Evolutionary conservation across 2,797 vertebrate genomes (phyloP).

Genomic region (Cryptoblepharus egeriae): DNA sequence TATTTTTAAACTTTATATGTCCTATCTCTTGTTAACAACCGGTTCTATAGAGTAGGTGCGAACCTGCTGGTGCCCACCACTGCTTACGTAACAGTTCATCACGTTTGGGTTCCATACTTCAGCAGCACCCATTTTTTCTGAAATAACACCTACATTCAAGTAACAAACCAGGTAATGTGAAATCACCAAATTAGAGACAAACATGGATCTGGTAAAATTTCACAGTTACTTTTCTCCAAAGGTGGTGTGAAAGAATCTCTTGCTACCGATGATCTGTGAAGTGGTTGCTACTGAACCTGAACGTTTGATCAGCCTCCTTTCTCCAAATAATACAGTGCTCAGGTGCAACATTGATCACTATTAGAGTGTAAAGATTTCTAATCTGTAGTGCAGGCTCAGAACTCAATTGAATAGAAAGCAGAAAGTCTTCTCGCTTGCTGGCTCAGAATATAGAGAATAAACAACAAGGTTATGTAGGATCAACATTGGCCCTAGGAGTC

Average conservation of each 20-base stretch:
- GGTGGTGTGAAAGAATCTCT: not conserved
- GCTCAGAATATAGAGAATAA: not conserved
- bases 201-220: not conserved
- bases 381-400: not conserved
- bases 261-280: too few relatives aligned
- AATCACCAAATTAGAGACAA: not conserved
- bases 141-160: not conserved
- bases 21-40: too few relatives aligned
- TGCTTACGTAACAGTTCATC: too few relatives aligned
- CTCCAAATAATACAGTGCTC: not conserved
- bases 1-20: too few relatives aligned
- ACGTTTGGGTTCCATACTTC: not conserved
- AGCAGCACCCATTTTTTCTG: not conserved
- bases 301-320: too few relatives aligned
- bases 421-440: not conserved
- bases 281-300: not conserved
- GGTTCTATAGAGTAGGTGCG: too few relatives aligned
- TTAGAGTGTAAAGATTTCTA: not conserved
- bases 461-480: not conserved
- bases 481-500: not conserved
- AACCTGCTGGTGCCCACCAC: too few relatives aligned
- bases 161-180: not conserved
- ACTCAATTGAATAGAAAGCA: not conserved
- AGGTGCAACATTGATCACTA: too few relatives aligned
- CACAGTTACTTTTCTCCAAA: not conserved